Percentiles rank a stretch among this genome's conserved stretches.
Conservation (phyloP, 2,113 vertebrate species). For the Hylia prasina region DNA sequence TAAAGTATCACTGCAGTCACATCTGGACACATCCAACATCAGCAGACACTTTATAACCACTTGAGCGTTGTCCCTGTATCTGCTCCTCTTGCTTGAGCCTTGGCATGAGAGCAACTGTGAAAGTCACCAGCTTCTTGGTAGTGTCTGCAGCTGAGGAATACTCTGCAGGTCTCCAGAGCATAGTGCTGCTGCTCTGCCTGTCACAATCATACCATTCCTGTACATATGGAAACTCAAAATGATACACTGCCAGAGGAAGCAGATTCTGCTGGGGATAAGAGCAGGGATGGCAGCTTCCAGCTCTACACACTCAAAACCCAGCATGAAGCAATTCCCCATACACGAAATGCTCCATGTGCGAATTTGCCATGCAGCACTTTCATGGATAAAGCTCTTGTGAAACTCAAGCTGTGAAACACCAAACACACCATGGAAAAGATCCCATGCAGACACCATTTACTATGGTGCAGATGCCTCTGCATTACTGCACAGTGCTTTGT, state of each 20-base stretch:
- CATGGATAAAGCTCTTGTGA: rapidly evolving
- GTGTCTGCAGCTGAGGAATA: neutral
- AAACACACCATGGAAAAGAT: neutral
- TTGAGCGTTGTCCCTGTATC: neutral
- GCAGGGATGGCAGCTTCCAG: neutral
- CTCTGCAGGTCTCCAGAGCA: neutral
- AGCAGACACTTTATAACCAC: neutral
- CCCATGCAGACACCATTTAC: neutral
- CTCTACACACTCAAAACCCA: neutral
- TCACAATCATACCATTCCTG: neutral
- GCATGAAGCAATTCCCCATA: neutral
- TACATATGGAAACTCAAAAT: neutral
- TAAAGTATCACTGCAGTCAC: neutral
- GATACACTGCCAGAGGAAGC: neutral
- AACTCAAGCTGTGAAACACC: neutral
- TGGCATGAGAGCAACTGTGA: neutral
- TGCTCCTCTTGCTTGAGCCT: neutral
- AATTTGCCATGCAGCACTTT: neutral
- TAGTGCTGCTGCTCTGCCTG: neutral
- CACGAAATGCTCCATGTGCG: rapidly evolving
- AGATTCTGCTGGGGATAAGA: neutral
- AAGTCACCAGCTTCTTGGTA: rapidly evolving
- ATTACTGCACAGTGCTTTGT: rapidly evolving
- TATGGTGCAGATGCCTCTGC: neutral
- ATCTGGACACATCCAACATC: neutral